phyloP scores from a whole-genome alignment of 2,888 invertebrate genomes.

The Meteorus colon region DNA sequence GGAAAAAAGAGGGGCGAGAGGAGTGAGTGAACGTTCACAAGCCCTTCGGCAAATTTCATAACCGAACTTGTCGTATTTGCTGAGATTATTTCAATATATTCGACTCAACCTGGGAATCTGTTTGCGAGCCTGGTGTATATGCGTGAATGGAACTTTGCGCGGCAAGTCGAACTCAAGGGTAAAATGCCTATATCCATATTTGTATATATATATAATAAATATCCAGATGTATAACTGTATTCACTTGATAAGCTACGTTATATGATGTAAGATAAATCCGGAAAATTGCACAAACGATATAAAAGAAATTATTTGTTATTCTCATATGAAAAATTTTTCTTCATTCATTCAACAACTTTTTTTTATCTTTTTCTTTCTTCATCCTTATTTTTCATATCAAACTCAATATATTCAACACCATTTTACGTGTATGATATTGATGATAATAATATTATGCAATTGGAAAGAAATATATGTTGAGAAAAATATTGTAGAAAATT shows the following conservation, averaged over 20 bases:
- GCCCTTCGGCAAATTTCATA: constrained; percentile 74
- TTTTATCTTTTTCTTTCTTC: neutral
- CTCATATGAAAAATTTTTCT: neutral
- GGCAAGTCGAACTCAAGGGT: constrained; percentile 47
- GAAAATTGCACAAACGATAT: constrained; percentile 2
- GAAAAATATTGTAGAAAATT: too few species aligned
- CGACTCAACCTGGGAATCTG: constrained; percentile 73
- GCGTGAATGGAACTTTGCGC: constrained; percentile 72
- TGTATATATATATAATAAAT: constrained; percentile 11
- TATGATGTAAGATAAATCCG: constrained; percentile 13
- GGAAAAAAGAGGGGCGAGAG: constrained; percentile 32
- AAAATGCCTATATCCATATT: constrained; percentile 35
- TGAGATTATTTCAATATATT: constrained; percentile 74
- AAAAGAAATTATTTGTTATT: neutral
- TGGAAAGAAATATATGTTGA: too few species aligned
- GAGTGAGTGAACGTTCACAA: constrained; percentile 66
- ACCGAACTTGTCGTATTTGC: constrained; percentile 74
- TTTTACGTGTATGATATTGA: too few species aligned
- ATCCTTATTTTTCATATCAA: neutral
- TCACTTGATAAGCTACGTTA: neutral
- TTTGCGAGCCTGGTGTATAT: constrained; percentile 71
- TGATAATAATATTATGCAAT: too few species aligned
- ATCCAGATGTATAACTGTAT: neutral
- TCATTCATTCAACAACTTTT: neutral
- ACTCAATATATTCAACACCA: neutral